phyloP scores from a whole-genome alignment of 2,113 vertebrate species.

The Erpornis zantholeuca region DNA sequence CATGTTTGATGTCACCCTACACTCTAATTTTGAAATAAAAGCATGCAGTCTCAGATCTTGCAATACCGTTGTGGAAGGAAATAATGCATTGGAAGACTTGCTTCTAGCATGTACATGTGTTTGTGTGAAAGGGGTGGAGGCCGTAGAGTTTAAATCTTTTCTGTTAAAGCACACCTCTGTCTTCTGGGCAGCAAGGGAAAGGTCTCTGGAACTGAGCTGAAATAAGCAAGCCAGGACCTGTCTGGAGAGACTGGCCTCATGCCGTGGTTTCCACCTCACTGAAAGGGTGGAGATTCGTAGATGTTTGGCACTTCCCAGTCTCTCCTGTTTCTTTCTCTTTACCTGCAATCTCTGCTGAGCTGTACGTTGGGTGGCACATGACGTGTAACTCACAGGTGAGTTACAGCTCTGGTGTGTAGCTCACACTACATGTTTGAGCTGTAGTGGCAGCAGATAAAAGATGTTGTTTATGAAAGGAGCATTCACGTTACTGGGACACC shows the following conservation, averaged over 20 bases:
- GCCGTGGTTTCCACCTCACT: background rate
- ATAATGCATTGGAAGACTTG: background rate
- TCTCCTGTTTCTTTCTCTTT: background rate
- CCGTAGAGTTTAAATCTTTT: background rate
- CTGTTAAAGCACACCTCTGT: background rate
- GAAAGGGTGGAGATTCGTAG: background rate
- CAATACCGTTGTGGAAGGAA: background rate
- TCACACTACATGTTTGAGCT: background rate
- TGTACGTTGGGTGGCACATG: background rate
- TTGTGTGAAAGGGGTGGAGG: rapidly evolving
- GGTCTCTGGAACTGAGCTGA: background rate
- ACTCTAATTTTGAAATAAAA: background rate
- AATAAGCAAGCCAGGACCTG: background rate
- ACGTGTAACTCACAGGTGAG: rapidly evolving
- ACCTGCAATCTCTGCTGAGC: background rate
- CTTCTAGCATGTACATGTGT: background rate
- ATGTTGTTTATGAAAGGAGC: background rate
- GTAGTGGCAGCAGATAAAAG: background rate
- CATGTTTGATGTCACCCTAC: background rate
- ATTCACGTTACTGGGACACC: background rate
- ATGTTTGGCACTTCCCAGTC: background rate
- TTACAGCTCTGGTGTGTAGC: background rate
- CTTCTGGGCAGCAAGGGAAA: background rate
- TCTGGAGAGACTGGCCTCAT: background rate
- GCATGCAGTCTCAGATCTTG: background rate